A percentile compares a stretch with the other conserved stretches of the same genome.
Conservation (phyloP, 1,140 invertebrate species). For the Pachypeltis micranthus region DNA sequence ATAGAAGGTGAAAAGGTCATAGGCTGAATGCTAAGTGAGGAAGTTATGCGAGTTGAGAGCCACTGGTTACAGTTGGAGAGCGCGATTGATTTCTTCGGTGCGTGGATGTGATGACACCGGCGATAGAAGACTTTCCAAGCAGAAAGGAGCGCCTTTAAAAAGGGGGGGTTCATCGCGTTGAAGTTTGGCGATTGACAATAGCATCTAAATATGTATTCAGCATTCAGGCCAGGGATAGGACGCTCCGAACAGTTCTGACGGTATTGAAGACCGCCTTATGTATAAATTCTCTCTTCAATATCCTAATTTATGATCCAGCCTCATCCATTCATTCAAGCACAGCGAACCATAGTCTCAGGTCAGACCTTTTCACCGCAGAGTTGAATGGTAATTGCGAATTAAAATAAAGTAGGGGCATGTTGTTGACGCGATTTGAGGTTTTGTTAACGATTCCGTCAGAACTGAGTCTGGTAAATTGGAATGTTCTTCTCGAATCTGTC, state of each 20-base stretch:
- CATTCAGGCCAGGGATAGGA: conserved; percentile 1
- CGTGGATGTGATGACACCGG: too few species aligned
- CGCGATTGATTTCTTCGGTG: background rate
- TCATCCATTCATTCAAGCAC: conserved; percentile 5
- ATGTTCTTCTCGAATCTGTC: too few species aligned
- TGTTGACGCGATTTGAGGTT: too few species aligned
- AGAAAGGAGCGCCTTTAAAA: too few species aligned
- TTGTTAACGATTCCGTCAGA: too few species aligned
- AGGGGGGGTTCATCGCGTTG: background rate
- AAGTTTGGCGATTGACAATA: conserved; percentile 5
- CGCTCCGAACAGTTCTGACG: background rate
- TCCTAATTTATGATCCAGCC: conserved; percentile 5
- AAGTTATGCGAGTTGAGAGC: background rate
- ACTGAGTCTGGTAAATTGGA: too few species aligned
- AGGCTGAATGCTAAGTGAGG: background rate
- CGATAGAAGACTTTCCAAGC: background rate
- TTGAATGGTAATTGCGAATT: conserved; percentile 5
- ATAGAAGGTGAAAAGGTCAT: conserved; percentile 7
- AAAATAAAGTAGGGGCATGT: too few species aligned
- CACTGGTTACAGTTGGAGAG: background rate
- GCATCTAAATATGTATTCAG: conserved; percentile 5
- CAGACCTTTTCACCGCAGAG: conserved; percentile 2
- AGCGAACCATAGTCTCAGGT: background rate
- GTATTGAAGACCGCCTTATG: conserved; percentile 1
- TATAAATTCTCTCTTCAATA: conserved; percentile 5